phyloP scores from a whole-genome alignment of 2,888 invertebrate species.

The Drosophila fulvimacula region DNA sequence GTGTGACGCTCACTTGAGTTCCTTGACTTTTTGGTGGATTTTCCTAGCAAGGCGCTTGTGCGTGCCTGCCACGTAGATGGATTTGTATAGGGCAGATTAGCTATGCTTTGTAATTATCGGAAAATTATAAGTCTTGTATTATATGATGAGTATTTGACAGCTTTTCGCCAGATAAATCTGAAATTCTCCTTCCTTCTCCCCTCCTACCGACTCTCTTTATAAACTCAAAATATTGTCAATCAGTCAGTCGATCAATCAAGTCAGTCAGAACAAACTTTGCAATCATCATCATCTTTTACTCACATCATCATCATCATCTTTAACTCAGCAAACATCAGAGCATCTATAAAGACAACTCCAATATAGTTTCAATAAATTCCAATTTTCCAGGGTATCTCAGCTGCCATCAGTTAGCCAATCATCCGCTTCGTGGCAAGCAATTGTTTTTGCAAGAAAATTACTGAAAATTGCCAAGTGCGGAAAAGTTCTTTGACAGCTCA shows the following conservation, averaged over 20 bases:
- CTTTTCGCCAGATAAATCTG: background rate
- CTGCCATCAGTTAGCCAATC: background rate
- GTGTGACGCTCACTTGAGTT: slow-evolving; percentile 68
- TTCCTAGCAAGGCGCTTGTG: slow-evolving; percentile 26
- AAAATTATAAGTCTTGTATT: background rate
- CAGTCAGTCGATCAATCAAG: background rate
- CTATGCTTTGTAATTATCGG: background rate
- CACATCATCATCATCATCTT: too few species aligned
- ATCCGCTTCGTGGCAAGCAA: slow-evolving; percentile 33
- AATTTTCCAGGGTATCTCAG: slow-evolving; percentile 12
- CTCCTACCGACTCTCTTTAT: too few species aligned
- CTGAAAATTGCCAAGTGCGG: slow-evolving; percentile 73
- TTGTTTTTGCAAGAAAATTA: slow-evolving; percentile 70
- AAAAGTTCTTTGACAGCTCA: slow-evolving; percentile 64
- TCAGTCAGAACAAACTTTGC: background rate
- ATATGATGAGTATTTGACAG: background rate
- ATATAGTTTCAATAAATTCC: background rate
- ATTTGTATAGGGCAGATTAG: slow-evolving; percentile 3
- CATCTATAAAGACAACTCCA: background rate
- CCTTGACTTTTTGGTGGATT: slow-evolving; percentile 72
- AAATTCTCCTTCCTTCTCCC: too few species aligned
- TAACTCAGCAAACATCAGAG: background rate
- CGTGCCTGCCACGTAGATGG: slow-evolving; percentile 1
- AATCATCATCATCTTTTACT: too few species aligned
- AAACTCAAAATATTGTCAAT: background rate